Base-by-base conservation (phyloP, 2,797 vertebrate species). In the Rhadinocentrus ornatus region DNA sequence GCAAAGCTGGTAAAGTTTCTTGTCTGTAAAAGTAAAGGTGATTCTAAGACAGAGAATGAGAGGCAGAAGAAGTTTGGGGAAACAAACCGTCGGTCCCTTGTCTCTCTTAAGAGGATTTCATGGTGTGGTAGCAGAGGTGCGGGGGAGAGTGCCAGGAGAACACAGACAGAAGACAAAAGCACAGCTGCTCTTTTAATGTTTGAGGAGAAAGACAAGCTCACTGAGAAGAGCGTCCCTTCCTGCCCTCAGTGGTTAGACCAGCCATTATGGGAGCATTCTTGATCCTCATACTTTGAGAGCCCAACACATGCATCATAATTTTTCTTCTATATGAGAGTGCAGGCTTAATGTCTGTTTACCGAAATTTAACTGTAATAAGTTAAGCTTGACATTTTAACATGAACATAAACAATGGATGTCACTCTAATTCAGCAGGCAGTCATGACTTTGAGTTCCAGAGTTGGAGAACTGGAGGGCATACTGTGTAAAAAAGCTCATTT, bases 161-260 rank as follows among this genome's bases (percentile, higher is more conserved):
- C 54, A 81, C 62, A 81, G 71, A n/a, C 69, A 27, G 57, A 67
- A 83, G 86, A 93, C 93, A 93, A 94, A 92, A 75, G 89, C 90
- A 90, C 93, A 94, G 92, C 93, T 94, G 93, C 92, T 91, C 84
- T 85, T 82, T 89, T 57, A 69, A 72, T 62, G 64, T 80, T 63
- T 13, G 75, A 72, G 35, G 70, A 85, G 88, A 85, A 85, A 83
- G 75, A 71, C 71, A 84, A 79, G 86, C 90, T 87, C 89, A 78
- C 78, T 69, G 64, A 4, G 1, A 59, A 11, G 35, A 65, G 76
- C 75, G 34, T 84, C 85, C 35, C 61, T 74, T 60, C 2, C 59
- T 81, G 69, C 77, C 69, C 75, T 69, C 77, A 54, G 7, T 59
- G 65, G 80, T 72, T 18, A 65, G 66, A 58, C 44, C 53, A 34